Percentiles rank a stretch among this genome's conserved stretches.
Evolutionary conservation across 2,113 vertebrate species (phyloP).

Genomic region (Semicossyphus pulcher): DNA sequence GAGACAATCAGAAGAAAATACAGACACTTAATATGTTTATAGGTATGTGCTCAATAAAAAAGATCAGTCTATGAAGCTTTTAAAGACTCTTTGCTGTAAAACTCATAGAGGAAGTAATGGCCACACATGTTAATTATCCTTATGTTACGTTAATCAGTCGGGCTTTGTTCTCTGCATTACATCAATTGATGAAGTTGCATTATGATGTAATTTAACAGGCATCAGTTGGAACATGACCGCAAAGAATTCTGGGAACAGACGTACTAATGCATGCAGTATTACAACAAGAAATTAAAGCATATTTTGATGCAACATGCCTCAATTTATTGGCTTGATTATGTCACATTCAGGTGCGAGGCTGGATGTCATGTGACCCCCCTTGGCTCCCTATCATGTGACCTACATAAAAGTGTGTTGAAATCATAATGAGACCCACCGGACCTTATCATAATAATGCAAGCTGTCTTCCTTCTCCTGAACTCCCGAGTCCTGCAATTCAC

Average conservation of each 20-base stretch:
- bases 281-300: not conserved
- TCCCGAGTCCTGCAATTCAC: conserved; percentile 36
- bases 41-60: not conserved
- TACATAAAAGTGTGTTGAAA: conserved; percentile 26
- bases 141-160: not conserved
- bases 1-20: not conserved
- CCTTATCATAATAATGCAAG: not conserved
- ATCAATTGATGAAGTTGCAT: not conserved
- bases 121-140: not conserved
- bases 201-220: too few relatives aligned
- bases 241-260: not conserved
- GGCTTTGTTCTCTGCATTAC: not conserved
- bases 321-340: not conserved
- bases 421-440: not conserved
- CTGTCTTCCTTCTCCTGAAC: conserved; percentile 2
- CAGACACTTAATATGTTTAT: not conserved
- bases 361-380: conserved; percentile 50
- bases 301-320: not conserved
- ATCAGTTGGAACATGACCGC: too few relatives aligned
- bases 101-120: not conserved
- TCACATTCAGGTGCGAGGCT: conserved; percentile 27
- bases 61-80: not conserved
- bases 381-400: conserved; percentile 45
- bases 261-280: not conserved
- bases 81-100: not conserved